Evolutionary conservation across 2,888 invertebrate genomes (phyloP).

Genomic region (Mayetiola destructor): DNA sequence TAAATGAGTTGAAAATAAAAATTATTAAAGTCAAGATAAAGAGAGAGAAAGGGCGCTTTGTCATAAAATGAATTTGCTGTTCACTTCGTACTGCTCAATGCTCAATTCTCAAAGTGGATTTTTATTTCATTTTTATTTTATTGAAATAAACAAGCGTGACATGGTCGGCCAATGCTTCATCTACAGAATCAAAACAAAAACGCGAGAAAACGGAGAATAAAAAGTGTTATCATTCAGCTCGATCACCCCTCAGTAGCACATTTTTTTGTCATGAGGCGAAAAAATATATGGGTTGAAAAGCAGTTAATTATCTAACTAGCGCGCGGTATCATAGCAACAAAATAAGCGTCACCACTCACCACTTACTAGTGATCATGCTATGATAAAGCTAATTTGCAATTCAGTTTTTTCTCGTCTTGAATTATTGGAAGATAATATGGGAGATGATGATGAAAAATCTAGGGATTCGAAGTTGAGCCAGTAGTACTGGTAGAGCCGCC

Average conservation of each 20-base stretch:
- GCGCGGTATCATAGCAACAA: too few relatives aligned
- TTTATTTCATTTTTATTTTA: too few relatives aligned
- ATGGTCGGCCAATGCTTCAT: constrained; percentile 7
- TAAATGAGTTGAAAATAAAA: neutral
- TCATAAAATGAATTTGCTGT: neutral
- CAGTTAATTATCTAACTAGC: constrained; percentile 3
- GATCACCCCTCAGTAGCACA: constrained; percentile 10
- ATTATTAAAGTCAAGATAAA: neutral
- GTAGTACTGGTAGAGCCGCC: too few relatives aligned
- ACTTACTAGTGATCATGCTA: too few relatives aligned
- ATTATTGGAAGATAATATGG: too few relatives aligned
- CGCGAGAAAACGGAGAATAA: neutral
- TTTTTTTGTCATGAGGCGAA: neutral
- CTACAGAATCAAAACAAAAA: constrained; percentile 5
- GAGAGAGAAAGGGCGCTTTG: neutral
- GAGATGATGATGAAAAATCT: too few relatives aligned
- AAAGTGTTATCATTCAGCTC: neutral
- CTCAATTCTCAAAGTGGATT: too few relatives aligned
- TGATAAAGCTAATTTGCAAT: too few relatives aligned
- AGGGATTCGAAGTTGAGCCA: too few relatives aligned
- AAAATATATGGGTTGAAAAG: neutral
- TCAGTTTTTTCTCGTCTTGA: too few relatives aligned
- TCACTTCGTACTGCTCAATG: too few relatives aligned
- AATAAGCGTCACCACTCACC: too few relatives aligned
- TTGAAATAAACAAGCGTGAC: constrained; percentile 8